phyloP scores from a whole-genome alignment of 2,888 invertebrate species.

The Stegophylla sp. region DNA sequence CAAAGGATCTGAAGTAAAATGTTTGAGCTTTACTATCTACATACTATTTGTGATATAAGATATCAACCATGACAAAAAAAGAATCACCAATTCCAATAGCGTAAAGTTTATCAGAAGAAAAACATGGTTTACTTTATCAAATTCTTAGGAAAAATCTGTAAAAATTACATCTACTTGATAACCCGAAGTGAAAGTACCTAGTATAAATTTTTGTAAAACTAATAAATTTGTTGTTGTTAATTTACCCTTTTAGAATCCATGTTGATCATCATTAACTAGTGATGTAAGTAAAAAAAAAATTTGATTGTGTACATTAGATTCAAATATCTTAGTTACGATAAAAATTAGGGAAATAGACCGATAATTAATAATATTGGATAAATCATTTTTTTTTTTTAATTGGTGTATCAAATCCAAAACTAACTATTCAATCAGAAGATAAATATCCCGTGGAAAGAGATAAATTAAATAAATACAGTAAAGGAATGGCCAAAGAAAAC shows the following conservation, averaged over 20 bases:
- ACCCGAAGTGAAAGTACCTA: neutral
- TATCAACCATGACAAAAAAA: too few species aligned
- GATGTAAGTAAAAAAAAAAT: neutral
- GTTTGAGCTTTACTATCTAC: too few species aligned
- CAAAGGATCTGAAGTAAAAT: too few species aligned
- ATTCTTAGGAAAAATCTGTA: neutral
- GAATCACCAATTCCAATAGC: too few species aligned
- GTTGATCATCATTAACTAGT: neutral
- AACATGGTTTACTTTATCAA: neutral
- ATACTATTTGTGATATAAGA: too few species aligned
- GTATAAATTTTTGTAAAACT: slow-evolving; percentile 1
- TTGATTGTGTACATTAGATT: neutral
- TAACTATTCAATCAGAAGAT: neutral
- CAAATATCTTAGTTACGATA: slow-evolving; percentile 10
- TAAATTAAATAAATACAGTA: slow-evolving; percentile 3
- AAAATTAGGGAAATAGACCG: neutral
- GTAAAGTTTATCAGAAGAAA: neutral
- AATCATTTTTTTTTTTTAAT: neutral
- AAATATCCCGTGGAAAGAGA: neutral
- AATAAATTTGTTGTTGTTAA: neutral
- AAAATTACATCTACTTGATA: neutral
- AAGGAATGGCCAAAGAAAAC: neutral
- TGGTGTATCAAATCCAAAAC: neutral
- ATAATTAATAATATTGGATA: neutral
- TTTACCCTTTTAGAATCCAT: neutral